Evolutionary conservation across 2,797 vertebrate genomes (phyloP), one percentile per base, ranked within the genome.

Genomic region (Esox masquinongy): DNA sequence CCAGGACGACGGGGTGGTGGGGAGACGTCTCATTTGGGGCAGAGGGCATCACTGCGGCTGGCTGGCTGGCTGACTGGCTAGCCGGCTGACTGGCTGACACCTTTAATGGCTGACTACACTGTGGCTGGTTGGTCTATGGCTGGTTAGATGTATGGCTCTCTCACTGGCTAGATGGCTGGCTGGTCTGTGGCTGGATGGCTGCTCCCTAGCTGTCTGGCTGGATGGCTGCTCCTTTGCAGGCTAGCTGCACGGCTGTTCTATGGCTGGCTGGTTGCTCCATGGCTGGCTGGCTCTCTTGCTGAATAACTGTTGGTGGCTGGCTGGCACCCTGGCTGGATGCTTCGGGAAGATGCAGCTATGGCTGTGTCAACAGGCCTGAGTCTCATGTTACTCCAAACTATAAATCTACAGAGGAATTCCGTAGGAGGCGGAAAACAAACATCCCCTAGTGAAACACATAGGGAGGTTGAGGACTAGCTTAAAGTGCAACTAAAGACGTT

Each of bases 391-490:
- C 68, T 49, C 22, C 14, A 51, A 70, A 70, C 68, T 19, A 70
- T 50, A 70, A 26, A 49, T 51, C 43, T 70, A 14, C 43, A 16
- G 43, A 50, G 47, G 68, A 70, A 70, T 51, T 70, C 68, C 24
- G 43, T 70, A 49, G 68, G 43, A 49, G 68, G 14, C 39, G 43
- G 68, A 70, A 70, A 49, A 26, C 68, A 70, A 70, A 51, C 68
- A 70, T 70, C 68, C 68, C 68, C 24, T 70, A 50, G 24, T 50
- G n/a, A 14, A 70, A 51, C 68, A 49, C 68, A 70, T 70, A 15
- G 49, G 24, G 43, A 70, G 68, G 36, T 26, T 34, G 15, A 19
- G 64, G 22, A 61, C 6, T 24, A 2, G 56, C 22, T 24, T 61
- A 9, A 61, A 17, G 26, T 67, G 15, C 64, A 36, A 66, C 24